These are phyloP conservation scores for Agapetus fuscipes DNA, from an alignment of 2,888 invertebrate genomes.

Conservation along the genomic window DNA sequence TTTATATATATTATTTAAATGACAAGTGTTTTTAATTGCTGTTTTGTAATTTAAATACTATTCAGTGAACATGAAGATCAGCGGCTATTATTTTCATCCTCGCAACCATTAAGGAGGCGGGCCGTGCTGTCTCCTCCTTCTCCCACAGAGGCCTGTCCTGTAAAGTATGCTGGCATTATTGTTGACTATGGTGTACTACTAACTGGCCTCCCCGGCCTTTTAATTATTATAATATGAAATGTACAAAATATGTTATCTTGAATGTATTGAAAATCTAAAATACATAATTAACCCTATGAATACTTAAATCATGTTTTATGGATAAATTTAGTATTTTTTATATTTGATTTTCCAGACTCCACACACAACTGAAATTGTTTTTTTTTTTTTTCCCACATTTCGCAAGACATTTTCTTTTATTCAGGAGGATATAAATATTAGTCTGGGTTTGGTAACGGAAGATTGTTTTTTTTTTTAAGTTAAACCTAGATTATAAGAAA, in stretches of 20 bases:
- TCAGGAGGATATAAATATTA: constrained; percentile 5
- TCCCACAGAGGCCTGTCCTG: too few relatives aligned
- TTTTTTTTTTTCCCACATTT: constrained; percentile 10
- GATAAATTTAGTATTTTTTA: constrained; percentile 4
- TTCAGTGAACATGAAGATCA: constrained; percentile 9
- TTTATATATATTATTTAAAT: constrained; percentile 39
- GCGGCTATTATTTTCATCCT: constrained; percentile 1
- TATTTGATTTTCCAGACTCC: constrained; percentile 13
- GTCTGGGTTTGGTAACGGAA: constrained; percentile 16
- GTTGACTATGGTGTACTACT: constrained; percentile 2
- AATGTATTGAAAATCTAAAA: constrained; percentile 12
- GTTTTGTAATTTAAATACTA: constrained; percentile 32
- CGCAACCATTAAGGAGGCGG: neutral
- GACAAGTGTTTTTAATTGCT: constrained; percentile 29
- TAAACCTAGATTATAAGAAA: constrained; percentile 19
- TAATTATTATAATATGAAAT: constrained; percentile 14
- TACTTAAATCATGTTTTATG: constrained; percentile 11
- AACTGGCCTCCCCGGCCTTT: constrained; percentile 8
- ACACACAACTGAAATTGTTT: constrained; percentile 6
- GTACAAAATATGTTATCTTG: constrained; percentile 20
- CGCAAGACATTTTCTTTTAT: constrained; percentile 9
- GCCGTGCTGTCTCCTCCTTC: neutral
- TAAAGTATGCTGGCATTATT: constrained; percentile 4
- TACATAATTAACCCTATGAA: constrained; percentile 5
- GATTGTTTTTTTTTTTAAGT: constrained; percentile 18